phyloP scores from a whole-genome alignment of 1,140 invertebrate species.

The honey bee (Apis mellifera) region Amel_HAv3.1 CM009931.2:22663501-22664000 shows the following conservation, averaged over 20 bases:
- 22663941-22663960: constrained; percentile 27
- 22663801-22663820: background rate
- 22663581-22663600: constrained; percentile 71
- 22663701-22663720: constrained; percentile 64
- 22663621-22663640: constrained; percentile 80
- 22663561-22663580: constrained; percentile 55
- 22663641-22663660: constrained; percentile 68
- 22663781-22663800: background rate
- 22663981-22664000: constrained; percentile 26
- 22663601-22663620: constrained; percentile 75
- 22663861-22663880: background rate
- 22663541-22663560: constrained; percentile 73
- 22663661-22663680: constrained; percentile 62
- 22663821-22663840: constrained; percentile 28
- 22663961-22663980: constrained; percentile 17
- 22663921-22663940: background rate
- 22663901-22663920: background rate
- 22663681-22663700: constrained; percentile 69
- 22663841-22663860: background rate
- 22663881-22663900: background rate
- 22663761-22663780: constrained; percentile 56
- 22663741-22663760: constrained; percentile 52
- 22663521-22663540: constrained; percentile 84
- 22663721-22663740: constrained; percentile 35
- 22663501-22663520: constrained; percentile 83